Evolutionary conservation across 1,140 invertebrate species (phyloP), one percentile per base, ranked within the genome.

Genomic region (Drosophila insularis): DNA sequence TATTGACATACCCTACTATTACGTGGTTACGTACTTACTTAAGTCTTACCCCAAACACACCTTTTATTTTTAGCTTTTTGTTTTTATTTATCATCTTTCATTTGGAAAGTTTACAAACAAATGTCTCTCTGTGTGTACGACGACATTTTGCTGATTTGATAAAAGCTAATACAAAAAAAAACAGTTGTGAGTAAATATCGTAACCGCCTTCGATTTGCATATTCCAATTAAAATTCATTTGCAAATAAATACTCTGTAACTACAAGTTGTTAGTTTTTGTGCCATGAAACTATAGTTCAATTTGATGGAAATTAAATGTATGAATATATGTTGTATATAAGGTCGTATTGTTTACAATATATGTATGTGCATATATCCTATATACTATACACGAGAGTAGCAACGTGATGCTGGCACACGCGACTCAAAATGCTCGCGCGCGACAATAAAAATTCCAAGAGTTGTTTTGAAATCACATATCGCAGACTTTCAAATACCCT

Each of bases 181-280:
- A 50, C 17, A 21, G 31, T 58, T 58, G 55, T 19, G 23, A 40
- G 46, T 14, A 10, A 56, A 74, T 63, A 39, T 46, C 60, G 19
- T 55, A 81, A 63, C 54, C 68, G 37, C 13, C 61, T 50, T 50
- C 10, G 13, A 53, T 72, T 71, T 72, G 55, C 66, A 81, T 73
- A 59, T 68, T 55, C 62, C 79, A 87, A 86, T 87, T 79, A 73
- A 87, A 81, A 71, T 79, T 63, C 40, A 82, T 79, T 81, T 74
- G 53, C 66, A 55, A 77, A 32, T 37, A 13, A 1, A 7, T 35
- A 11, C 32, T 10, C 32, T 35, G 10, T 19, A 11, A 3, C 35
- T 37, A 37, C 14, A 8, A 59, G 37, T 37, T 39, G 58, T 39
- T 60, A 14, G 0, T 17, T 37, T 35, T 39, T 60, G 27, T 39